phyloP scores from a whole-genome alignment of 1,140 invertebrate species.

The Temnothorax curvispinosus region DNA sequence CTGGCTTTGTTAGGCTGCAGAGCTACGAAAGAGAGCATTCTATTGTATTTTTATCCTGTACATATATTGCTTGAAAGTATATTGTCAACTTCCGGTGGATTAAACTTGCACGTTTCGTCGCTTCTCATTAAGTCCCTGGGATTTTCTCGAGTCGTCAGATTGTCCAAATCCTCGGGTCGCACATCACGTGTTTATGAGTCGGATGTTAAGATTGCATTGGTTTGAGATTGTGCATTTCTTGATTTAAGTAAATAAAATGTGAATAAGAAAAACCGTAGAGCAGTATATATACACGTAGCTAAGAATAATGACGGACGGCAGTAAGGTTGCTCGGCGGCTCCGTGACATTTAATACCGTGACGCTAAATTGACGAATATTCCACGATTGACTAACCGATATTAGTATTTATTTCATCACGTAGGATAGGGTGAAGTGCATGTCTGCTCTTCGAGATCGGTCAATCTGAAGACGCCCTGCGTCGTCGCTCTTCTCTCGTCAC shows the following conservation, averaged over 20 bases:
- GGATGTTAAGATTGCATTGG: background rate
- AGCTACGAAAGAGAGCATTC: background rate
- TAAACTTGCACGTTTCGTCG: background rate
- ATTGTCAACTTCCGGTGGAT: constrained; percentile 19
- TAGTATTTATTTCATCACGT: constrained; percentile 65
- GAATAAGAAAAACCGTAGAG: background rate
- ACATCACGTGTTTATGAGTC: background rate
- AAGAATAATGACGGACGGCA: background rate
- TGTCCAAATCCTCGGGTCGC: background rate
- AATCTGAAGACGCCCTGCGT: background rate
- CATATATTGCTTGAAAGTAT: constrained; percentile 18
- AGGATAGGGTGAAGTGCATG: constrained; percentile 17
- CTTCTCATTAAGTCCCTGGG: background rate
- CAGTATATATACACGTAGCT: background rate
- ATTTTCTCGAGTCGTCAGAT: background rate
- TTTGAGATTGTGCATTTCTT: constrained; percentile 19
- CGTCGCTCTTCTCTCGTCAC: background rate
- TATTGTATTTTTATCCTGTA: constrained; percentile 39
- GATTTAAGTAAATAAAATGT: constrained; percentile 19
- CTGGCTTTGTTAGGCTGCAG: background rate
- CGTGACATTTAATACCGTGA: constrained; percentile 8
- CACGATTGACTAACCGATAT: constrained; percentile 42
- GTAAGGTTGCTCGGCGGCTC: background rate
- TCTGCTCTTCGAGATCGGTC: background rate
- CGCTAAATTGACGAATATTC: constrained; percentile 58